Conservation (phyloP, 2,888 invertebrate genomes). For the Campoplex capitator region DNA sequence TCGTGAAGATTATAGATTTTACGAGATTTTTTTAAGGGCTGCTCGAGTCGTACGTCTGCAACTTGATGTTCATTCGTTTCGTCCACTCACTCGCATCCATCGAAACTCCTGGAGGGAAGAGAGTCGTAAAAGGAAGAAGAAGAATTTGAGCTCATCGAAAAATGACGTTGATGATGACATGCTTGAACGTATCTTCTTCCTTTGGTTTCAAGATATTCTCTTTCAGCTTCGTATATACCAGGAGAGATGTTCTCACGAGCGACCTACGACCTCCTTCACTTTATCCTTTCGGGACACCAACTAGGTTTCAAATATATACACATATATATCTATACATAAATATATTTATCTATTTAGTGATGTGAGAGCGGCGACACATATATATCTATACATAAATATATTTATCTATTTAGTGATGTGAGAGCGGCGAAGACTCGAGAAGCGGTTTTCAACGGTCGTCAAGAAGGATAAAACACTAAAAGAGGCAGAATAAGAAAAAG, state of each 20-base stretch:
- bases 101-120: neutral
- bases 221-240: neutral
- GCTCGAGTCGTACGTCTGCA: neutral
- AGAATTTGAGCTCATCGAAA: constrained; percentile 2
- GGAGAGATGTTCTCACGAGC: constrained; percentile 74
- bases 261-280: constrained; percentile 78
- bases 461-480: constrained; percentile 55
- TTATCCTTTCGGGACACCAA: constrained; percentile 52
- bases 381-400: too few species aligned
- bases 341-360: constrained; percentile 24
- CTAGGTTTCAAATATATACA: constrained; percentile 47
- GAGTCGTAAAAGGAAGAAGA: constrained; percentile 1
- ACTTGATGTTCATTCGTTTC: neutral
- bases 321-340: neutral
- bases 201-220: neutral
- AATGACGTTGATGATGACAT: constrained; percentile 34
- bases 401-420: constrained; percentile 29
- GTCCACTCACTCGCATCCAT: neutral
- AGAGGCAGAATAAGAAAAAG: constrained; percentile 51
- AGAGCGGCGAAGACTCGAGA: constrained; percentile 44
- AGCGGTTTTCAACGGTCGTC: constrained; percentile 61
- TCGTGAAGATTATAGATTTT: neutral
- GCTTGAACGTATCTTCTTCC: constrained; percentile 30
- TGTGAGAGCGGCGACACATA: constrained; percentile 32
- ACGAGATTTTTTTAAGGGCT: neutral